Percentiles rank a stretch among this genome's conserved stretches.
Evolutionary conservation across 2,888 invertebrate species (phyloP).

Genomic region (Lycophotia porphyrea): DNA sequence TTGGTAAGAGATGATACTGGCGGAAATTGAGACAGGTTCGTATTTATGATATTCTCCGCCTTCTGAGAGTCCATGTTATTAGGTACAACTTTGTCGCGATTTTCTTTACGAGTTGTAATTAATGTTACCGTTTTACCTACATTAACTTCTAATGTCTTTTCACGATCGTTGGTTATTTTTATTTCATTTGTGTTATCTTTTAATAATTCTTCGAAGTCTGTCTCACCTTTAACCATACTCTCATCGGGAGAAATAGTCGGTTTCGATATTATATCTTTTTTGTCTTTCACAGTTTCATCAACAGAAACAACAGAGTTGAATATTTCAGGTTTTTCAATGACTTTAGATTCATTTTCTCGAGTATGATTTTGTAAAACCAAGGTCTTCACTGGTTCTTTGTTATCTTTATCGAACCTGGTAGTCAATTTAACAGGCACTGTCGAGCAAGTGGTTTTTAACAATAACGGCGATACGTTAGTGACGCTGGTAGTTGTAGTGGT

Average conservation of each 20-base stretch:
- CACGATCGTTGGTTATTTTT: conserved; percentile 84
- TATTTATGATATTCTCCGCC: conserved; percentile 51
- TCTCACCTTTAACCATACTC: conserved; percentile 81
- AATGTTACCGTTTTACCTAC: conserved; percentile 82
- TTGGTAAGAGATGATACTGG: conserved; percentile 33
- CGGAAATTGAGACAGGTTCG: conserved; percentile 21
- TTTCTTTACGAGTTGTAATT: conserved; percentile 68
- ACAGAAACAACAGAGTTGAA: conserved; percentile 37
- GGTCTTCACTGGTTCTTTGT: conserved; percentile 61
- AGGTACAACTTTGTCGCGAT: conserved; percentile 64
- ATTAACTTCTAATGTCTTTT: conserved; percentile 85
- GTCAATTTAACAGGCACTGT: conserved; percentile 75
- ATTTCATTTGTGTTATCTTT: conserved; percentile 89
- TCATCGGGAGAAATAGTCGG: conserved; percentile 63
- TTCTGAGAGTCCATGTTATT: conserved; percentile 55
- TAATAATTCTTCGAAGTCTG: conserved; percentile 88
- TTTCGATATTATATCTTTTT: conserved; percentile 66
- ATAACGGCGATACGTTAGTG: conserved; percentile 83
- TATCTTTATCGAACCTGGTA: conserved; percentile 76
- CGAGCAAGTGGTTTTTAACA: conserved; percentile 78
- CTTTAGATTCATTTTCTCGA: conserved; percentile 58
- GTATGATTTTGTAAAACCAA: conserved; percentile 65
- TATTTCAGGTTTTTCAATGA: conserved; percentile 48
- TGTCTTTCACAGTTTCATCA: conserved; percentile 69
- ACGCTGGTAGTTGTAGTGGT: conserved; percentile 77